Conservation (phyloP, 2,113 vertebrate genomes). For the Mesocricetus auratus region DNA sequence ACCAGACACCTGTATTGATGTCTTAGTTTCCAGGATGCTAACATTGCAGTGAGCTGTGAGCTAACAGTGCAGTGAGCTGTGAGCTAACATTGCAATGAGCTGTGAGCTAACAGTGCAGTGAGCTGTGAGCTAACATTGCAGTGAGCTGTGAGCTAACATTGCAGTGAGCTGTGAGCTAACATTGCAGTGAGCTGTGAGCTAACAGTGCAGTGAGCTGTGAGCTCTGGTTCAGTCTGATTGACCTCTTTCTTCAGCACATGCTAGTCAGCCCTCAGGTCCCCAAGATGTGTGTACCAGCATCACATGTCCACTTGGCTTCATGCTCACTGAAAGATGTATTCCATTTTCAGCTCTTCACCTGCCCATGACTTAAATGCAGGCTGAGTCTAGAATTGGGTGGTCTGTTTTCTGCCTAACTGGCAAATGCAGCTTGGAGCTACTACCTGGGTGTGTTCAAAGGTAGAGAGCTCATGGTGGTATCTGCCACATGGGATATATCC, state of each 20-base stretch:
- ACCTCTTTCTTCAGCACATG: accelerated
- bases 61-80: not conserved
- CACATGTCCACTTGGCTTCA: not conserved
- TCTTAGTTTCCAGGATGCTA: not conserved
- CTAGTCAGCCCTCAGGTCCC: accelerated
- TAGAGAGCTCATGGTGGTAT: accelerated
- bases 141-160: not conserved
- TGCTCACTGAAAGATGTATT: accelerated
- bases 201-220: not conserved
- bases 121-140: not conserved
- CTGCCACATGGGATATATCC: not conserved
- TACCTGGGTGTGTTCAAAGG: not conserved
- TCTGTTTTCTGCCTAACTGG: slow-evolving; percentile 35
- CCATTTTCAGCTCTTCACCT: not conserved
- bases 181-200: not conserved
- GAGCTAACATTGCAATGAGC: not conserved
- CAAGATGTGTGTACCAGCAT: accelerated
- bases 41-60: not conserved
- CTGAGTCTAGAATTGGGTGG: slow-evolving; percentile 45
- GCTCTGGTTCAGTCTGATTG: not conserved
- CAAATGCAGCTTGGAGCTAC: slow-evolving; percentile 39
- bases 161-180: not conserved
- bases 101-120: not conserved
- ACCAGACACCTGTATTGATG: not conserved
- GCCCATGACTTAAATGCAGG: not conserved